Evolutionary conservation across 2,888 invertebrate species (phyloP).

Genomic region (Lasius fuliginosus): DNA sequence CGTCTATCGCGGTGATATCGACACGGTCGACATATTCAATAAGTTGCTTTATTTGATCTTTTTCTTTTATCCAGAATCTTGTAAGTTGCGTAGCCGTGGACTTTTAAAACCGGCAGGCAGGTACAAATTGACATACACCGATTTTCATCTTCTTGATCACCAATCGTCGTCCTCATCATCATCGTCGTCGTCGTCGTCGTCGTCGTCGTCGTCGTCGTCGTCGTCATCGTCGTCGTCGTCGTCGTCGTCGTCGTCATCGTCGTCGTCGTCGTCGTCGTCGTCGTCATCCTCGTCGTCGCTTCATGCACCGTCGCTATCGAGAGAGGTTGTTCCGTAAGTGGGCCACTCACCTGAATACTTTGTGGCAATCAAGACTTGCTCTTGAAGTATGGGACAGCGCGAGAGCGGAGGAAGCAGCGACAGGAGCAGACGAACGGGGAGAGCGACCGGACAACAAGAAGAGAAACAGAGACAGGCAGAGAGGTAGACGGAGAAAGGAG

Average conservation of each 20-base stretch:
- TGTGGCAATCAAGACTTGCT: conserved; percentile 80
- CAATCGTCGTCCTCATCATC: conserved; percentile 11
- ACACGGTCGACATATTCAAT: conserved; percentile 41
- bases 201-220: conserved; percentile 54
- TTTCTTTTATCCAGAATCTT: conserved; percentile 17
- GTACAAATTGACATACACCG: conserved; percentile 72
- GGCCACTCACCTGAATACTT: conserved; percentile 84
- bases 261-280: conserved; percentile 61
- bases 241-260: conserved; percentile 50
- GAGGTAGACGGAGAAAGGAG: conserved; percentile 52
- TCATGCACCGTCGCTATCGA: conserved; percentile 61
- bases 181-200: conserved; percentile 42
- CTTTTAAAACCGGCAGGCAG: conserved; percentile 65
- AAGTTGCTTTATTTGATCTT: conserved; percentile 27
- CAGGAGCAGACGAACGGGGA: conserved; percentile 41
- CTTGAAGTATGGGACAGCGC: conserved; percentile 71
- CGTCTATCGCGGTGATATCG: not conserved
- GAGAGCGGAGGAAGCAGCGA: conserved; percentile 62
- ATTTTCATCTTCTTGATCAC: conserved; percentile 45
- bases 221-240: conserved; percentile 50
- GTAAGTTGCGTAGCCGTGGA: not conserved
- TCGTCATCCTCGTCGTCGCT: conserved; percentile 59
- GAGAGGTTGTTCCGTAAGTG: conserved; percentile 79
- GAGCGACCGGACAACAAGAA: conserved; percentile 50
- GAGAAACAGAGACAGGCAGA: conserved; percentile 60